Evolutionary conservation across 1,140 invertebrate species (phyloP).

Genomic region (Teleogryllus occipitalis): DNA sequence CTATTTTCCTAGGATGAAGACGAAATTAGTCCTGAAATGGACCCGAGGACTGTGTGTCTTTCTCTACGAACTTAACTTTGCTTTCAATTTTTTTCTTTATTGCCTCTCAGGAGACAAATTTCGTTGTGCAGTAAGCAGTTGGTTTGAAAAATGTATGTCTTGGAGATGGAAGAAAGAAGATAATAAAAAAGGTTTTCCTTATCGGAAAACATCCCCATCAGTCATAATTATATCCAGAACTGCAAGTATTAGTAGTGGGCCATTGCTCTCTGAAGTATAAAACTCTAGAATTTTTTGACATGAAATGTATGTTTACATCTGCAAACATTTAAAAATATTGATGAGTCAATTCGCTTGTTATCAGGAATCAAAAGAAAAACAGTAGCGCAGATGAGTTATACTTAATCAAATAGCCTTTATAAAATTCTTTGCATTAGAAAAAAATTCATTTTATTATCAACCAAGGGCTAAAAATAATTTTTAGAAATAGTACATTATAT

Average conservation of each 20-base stretch:
- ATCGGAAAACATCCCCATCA: background rate
- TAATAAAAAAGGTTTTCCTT: background rate
- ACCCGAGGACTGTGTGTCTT: conserved; percentile 32
- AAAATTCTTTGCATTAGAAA: too few relatives aligned
- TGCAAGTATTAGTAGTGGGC: background rate
- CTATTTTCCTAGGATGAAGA: conserved; percentile 29
- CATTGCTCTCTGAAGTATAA: background rate
- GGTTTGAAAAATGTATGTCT: background rate
- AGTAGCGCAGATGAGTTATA: too few relatives aligned
- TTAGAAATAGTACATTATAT: too few relatives aligned
- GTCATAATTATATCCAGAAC: background rate
- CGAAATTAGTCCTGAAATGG: conserved; percentile 34
- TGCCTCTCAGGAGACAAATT: conserved; percentile 23
- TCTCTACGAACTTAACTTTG: conserved; percentile 25
- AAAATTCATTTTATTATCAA: too few relatives aligned
- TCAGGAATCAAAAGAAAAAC: too few relatives aligned
- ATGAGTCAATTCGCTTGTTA: too few relatives aligned
- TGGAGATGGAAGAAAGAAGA: background rate
- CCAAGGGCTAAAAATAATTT: too few relatives aligned
- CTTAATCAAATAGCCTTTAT: too few relatives aligned
- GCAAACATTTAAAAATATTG: too few relatives aligned
- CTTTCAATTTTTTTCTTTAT: conserved; percentile 34
- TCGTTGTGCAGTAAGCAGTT: background rate
- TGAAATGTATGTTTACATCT: too few relatives aligned
- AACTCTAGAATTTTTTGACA: too few relatives aligned